These are phyloP conservation scores for Peromyscus nudipes DNA, from an alignment of 2,797 vertebrate genomes.

Conservation along the genomic window DNA sequence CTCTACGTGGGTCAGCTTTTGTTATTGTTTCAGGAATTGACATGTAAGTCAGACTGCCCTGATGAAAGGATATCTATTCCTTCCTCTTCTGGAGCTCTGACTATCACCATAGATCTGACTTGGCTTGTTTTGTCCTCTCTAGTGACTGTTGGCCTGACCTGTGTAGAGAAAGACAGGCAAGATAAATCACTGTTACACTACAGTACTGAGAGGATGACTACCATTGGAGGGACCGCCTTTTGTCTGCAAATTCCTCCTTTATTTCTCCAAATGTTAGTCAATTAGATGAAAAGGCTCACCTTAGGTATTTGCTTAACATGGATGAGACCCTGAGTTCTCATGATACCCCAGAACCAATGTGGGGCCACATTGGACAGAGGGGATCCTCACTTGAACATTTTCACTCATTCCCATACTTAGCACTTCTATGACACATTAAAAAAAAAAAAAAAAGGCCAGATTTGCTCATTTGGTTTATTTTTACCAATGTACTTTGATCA, in stretches of 20 bases:
- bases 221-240: neutral
- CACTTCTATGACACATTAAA: conserved; percentile 41
- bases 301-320: neutral
- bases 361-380: too few species aligned
- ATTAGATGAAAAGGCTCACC: neutral
- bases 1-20: neutral
- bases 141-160: neutral
- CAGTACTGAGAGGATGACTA: neutral
- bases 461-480: conserved; percentile 59
- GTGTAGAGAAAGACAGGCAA: neutral
- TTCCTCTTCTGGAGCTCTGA: neutral
- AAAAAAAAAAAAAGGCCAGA: neutral
- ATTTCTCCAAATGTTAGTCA: conserved; percentile 51
- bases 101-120: neutral
- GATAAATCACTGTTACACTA: neutral
- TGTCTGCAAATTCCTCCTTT: conserved; percentile 19
- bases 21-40: neutral
- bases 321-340: neutral
- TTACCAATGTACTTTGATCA: conserved; percentile 22
- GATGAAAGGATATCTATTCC: neutral
- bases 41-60: neutral
- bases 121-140: neutral
- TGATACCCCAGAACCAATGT: neutral
- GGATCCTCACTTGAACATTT: conserved; percentile 11
- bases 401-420: neutral